Evolutionary conservation across 2,888 invertebrate genomes (phyloP), one percentile per base, ranked within the genome.

Genomic region (Aphodius granarius): DNA sequence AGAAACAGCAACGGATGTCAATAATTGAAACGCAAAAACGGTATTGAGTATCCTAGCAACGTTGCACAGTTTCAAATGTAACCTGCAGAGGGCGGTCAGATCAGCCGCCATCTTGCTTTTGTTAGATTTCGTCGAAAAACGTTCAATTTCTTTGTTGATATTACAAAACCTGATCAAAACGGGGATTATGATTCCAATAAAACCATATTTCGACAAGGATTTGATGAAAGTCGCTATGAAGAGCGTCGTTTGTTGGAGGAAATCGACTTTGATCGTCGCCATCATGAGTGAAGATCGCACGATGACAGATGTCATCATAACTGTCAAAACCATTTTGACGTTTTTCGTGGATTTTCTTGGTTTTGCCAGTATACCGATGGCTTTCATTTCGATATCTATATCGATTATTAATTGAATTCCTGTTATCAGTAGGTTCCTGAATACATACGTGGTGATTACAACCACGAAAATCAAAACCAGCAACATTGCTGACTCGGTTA

Each of bases 11-110:
- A 82, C 76, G 13, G 82, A 81, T 9, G 79, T 71, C 65, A 84
- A 75, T 21, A 83, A 77, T 77, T 83, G 84, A 72, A 82, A 77
- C 15, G 82, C 81, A 76, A 83, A 84, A 6, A 81, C 79, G 2
- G 78, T 78, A 72, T 83, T 84, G 68, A 82, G 72, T 21, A 78
- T 77, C 72, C 81, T 78, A 20, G 79, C 77, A n/a, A 81, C 79
- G 66, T 81, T 79, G 21, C 82, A 80, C 5, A 84, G 75, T 77
- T 82, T 83, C 65, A 82, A 83, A 79, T 84, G 83, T 6, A 82
- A 78, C 13, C 83, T 78, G 66, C 83, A 83, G 66, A 83, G 78
- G 64, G 79, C 74, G 65, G 81, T 79, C 21, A 84, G 74, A 66
- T 80, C 76, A 70, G 81, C 78, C 2, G 78, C 73, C 15, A 82